Base-by-base conservation (phyloP, 2,113 vertebrate species). In the Syngnathus floridae region DNA sequence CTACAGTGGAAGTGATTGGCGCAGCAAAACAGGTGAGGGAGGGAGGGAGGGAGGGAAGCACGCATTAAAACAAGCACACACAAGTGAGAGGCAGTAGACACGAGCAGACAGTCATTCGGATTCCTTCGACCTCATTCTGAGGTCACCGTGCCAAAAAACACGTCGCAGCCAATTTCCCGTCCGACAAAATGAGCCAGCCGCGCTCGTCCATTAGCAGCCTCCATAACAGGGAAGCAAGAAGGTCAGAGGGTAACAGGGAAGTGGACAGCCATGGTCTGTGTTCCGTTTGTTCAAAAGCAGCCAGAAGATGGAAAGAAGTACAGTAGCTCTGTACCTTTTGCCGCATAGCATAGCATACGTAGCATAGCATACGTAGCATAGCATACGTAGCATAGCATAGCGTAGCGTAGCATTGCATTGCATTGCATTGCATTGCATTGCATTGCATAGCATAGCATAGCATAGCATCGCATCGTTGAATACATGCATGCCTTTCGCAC, bases 1-100 rank as follows among this genome's bases (percentile, higher is more conserved):
- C 95, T 98, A 89, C 88, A 90, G 74, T 84, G 91, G 92, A 92
- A 91, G 91, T 8, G 91, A 74, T 80, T 19, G 80, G 60, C 78
- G 78, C 83, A 83, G 85, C 84, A 80, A 55, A 76, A 84, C 68
- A 83, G 75, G 71, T 81, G 66, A 79, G 80, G 80, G 65, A 72
- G 79, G 26, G 26, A 31, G 26, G 26, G 26, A 31, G 26, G 26
- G 66, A 80, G 80, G 80, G 65, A 72, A 77, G 77, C 35, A 48
- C 58, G 45, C 43, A 72, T 64, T 65, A 81, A 74, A 63, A 73
- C 57, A 82, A 77, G 81, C 65, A 78, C 36, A 58, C 65, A 55
- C 65, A 80, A 72, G 75, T 67, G 69, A 79, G 77, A 73, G 63
- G 73, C 66, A 52, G 62, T 52, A 69, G 70, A 83, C 68, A 66